phyloP scores from a whole-genome alignment of 1,140 invertebrate genomes.

The Lasioglossum albipes region DNA sequence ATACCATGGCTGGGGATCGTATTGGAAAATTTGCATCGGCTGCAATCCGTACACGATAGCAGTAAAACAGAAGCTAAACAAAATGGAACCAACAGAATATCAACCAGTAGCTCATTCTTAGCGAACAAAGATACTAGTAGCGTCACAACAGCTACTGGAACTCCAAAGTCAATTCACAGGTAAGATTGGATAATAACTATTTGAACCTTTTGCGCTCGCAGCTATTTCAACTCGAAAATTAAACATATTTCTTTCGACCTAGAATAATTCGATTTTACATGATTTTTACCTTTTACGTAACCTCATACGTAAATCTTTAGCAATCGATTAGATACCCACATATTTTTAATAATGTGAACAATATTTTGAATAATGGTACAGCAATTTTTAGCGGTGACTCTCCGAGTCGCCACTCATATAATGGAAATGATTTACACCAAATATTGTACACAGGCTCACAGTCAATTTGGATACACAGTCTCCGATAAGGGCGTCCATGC shows the following conservation, averaged over 20 bases:
- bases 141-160: conserved; percentile 68
- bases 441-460: conserved; percentile 77
- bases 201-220: too few species aligned
- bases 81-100: conserved; percentile 79
- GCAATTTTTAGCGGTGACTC: too few species aligned
- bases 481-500: conserved; percentile 82
- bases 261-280: too few species aligned
- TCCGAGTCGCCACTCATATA: background rate
- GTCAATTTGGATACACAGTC: conserved; percentile 82
- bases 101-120: conserved; percentile 79
- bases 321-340: too few species aligned
- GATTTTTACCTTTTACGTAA: too few species aligned
- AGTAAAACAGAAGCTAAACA: conserved; percentile 70
- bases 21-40: conserved; percentile 87
- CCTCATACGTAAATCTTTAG: too few species aligned
- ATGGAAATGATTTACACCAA: conserved; percentile 4
- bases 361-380: too few species aligned
- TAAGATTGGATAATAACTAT: conserved; percentile 55
- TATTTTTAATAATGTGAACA: too few species aligned
- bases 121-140: conserved; percentile 59
- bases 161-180: conserved; percentile 79
- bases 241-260: too few species aligned
- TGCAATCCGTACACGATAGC: conserved; percentile 79
- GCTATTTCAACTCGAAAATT: too few species aligned
- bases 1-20: conserved; percentile 93